Evolutionary conservation across 2,888 invertebrate species (phyloP), one percentile per base, ranked within the genome.

Genomic region (Dicyrtomina minuta): DNA sequence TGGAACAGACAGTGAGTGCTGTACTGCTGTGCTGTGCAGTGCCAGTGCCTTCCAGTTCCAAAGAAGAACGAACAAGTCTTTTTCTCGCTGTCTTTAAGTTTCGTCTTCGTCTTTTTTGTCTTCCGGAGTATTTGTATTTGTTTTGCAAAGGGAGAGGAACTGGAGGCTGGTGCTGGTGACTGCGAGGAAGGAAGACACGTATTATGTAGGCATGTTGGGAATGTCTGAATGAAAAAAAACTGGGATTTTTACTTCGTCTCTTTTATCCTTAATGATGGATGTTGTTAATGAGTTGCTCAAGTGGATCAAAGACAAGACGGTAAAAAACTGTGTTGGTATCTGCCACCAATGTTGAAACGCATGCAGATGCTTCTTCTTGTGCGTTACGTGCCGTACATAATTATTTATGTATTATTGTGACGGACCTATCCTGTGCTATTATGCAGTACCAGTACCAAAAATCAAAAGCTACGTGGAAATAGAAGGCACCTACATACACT

Each of bases 211-310:
- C 17, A 5, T 15, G 15, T 46, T 46, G 46, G n/a, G 44, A 43
- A 43, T 27, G 60, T 24, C 20, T 15, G 24, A 43, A 62, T 27
- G 20, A 62, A 46, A 46, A 41, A 46, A 62, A 26, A 17, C 58
- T 27, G 13, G 8, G 8, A 24, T 10, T 53, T 20, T 6, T 53
- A 13, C 22, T 53, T 56, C 56, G 1, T 49, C 49, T 49, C 6
- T 27, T 33, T 33, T 49, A 62, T 46, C 20, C 33, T 51, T 62
- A 62, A 62, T 62, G 62, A 62, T 62, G 62, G 49, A 62, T 62
- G 62, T 62, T 62, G 49, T 62, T 46, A 62, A 62, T 62, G 62
- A 62, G 62, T 62, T 62, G 26, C 62, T 62, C 49, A 62, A 62
- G 62, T 62, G 62, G 62, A 62, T 62, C 62, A 62, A 41, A 59